These are phyloP conservation scores for Addax nasomaculatus DNA, from an alignment of 2,113 vertebrate genomes.

Conservation along the genomic window DNA sequence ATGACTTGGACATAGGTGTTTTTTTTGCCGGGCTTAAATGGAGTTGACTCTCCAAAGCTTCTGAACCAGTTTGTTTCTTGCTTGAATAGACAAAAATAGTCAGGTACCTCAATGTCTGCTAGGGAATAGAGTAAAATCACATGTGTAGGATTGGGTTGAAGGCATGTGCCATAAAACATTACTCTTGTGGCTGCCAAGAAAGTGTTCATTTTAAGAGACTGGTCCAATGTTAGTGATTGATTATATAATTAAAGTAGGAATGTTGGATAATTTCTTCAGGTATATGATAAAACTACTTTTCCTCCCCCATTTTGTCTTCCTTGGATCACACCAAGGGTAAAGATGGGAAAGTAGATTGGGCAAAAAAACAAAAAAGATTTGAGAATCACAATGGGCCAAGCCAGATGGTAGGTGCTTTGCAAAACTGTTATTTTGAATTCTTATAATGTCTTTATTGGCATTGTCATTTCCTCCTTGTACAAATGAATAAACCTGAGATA, in stretches of 20 bases:
- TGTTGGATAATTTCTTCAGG: background rate
- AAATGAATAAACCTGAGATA: background rate
- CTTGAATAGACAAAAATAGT: background rate
- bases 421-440: background rate
- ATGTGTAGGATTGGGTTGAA: background rate
- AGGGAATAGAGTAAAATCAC: background rate
- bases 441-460: background rate
- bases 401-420: background rate
- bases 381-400: background rate
- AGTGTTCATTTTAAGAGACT: background rate
- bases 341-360: background rate
- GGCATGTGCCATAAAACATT: background rate
- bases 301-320: background rate
- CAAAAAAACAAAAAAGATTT: background rate
- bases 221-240: background rate
- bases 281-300: background rate
- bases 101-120: background rate
- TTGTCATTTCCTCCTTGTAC: background rate
- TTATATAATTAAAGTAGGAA: conserved; percentile 8
- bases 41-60: background rate
- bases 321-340: background rate
- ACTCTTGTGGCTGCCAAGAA: background rate
- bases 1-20: background rate
- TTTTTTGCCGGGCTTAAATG: background rate
- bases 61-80: background rate